Evolutionary conservation across 2,797 vertebrate genomes (phyloP), one percentile per base, ranked within the genome.

Genomic region (Fistularia tabacaria): DNA sequence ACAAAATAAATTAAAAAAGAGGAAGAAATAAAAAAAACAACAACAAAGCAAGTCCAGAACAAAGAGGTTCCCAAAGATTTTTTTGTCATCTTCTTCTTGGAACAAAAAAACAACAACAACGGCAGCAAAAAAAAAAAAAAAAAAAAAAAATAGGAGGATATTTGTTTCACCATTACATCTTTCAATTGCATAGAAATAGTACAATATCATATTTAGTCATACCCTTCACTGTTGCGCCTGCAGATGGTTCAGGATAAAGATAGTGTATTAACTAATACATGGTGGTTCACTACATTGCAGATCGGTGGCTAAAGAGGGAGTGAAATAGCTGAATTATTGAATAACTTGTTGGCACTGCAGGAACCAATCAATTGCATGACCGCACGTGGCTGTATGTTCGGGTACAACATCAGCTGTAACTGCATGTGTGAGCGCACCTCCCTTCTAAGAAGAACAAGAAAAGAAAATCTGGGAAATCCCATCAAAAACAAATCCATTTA

Each of bases 331-430:
- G 51, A 65, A 78, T 36, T 83, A 85, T 79, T 62, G 82, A 85
- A 87, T 81, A 77, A 74, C 62, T 74, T 78, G 71, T 83, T 83
- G 80, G 51, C 77, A 55, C 69, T 56, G 61, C 76, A 73, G 64
- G 82, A 81, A 78, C 59, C 49, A 66, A 80, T 88, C 80, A 74
- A 84, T 85, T 14, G 54, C 55, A 79, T 79, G 76, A 62, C 66
- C 8, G 49, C 68, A 68, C 70, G 70, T 65, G 64, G 66, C 56
- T 69, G 67, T 73, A 69, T 45, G 40, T 55, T 68, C 1, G 3
- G 57, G 59, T 54, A 46, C 10, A 37, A 54, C 42, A 64, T 62
- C 43, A 60, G 45, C 53, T 25, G 25, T 25, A 25, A 25, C 25
- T 25, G 25, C 25, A 25, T 25, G 25, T 25, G 25, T 25, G 25